Conservation (phyloP, 2,888 invertebrate species). For the Calliopum simillimum region DNA sequence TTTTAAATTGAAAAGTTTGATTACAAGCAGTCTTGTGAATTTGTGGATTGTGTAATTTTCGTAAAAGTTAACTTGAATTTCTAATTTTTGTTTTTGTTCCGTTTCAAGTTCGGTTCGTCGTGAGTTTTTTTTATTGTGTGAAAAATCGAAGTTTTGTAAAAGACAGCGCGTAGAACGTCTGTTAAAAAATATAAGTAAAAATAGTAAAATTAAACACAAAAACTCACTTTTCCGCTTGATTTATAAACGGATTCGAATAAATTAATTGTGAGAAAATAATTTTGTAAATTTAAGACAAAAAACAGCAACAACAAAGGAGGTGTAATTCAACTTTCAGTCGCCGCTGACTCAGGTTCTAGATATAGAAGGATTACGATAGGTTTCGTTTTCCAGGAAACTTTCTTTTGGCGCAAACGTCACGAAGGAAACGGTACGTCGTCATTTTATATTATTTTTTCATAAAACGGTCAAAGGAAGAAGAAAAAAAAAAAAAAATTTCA, state of each 20-base stretch:
- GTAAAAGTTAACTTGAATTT: slow-evolving; percentile 22
- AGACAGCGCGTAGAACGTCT: slow-evolving; percentile 24
- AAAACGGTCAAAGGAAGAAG: no score
- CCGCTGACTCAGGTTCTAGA: slow-evolving; percentile 15
- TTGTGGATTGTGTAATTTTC: slow-evolving; percentile 3
- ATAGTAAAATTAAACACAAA: not conserved
- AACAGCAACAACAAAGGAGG: not conserved
- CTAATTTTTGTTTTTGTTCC: slow-evolving; percentile 25
- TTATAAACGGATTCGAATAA: not conserved
- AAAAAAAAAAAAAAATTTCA: no score
- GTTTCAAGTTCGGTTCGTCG: slow-evolving; percentile 23
- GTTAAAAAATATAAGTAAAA: slow-evolving; percentile 13
- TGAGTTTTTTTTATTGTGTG: slow-evolving; percentile 32
- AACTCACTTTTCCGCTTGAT: not conserved
- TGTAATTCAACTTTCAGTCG: not conserved
- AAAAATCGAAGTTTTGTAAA: slow-evolving; percentile 45
- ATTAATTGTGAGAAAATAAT: no score
- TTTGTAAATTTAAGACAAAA: no score
- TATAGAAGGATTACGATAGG: slow-evolving; percentile 1
- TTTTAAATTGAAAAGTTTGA: not conserved
- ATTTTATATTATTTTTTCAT: slow-evolving; percentile 6
- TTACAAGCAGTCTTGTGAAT: not conserved
- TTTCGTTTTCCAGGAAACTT: not conserved
- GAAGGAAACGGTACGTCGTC: slow-evolving; percentile 36
- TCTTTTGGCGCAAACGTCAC: slow-evolving; percentile 16